Evolutionary conservation across 2,888 invertebrate species (phyloP).

Genomic region (Ennomos quercinarius): DNA sequence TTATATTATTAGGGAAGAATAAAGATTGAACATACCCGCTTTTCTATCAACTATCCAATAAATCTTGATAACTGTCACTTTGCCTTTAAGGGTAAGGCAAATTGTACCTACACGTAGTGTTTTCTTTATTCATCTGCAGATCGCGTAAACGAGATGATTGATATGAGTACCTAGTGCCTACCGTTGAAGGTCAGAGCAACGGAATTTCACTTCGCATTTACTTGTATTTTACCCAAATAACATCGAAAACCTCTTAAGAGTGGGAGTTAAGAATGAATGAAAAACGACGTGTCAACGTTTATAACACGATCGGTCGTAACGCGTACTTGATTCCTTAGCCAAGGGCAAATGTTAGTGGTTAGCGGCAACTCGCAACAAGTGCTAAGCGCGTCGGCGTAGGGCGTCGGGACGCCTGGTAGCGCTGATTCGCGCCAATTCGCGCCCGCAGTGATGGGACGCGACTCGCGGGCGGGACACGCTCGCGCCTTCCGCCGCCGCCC

Average conservation of each 20-base stretch:
- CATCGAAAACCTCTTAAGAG: conserved; percentile 38
- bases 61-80: conserved; percentile 26
- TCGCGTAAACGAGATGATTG: conserved; percentile 18
- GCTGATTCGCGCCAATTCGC: conserved; percentile 72
- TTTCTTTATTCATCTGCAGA: conserved; percentile 5
- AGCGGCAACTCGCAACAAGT: conserved; percentile 67
- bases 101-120: too few relatives aligned
- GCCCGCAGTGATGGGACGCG: conserved; percentile 76
- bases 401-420: conserved; percentile 57
- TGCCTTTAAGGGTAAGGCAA: too few relatives aligned
- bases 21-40: too few relatives aligned
- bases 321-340: conserved; percentile 56
- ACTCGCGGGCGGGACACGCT: conserved; percentile 71
- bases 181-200: too few relatives aligned
- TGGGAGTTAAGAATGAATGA: conserved; percentile 28
- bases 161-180: conserved; percentile 1
- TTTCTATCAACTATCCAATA: too few relatives aligned
- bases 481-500: conserved; percentile 43
- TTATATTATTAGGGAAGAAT: too few relatives aligned
- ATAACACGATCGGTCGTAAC: conserved; percentile 27
- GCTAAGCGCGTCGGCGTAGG: conserved; percentile 64
- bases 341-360: conserved; percentile 57
- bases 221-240: conserved; percentile 7
- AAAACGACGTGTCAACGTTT: conserved; percentile 21
- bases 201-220: too few relatives aligned